A percentile compares a stretch with the other conserved stretches of the same genome.
Evolutionary conservation across 2,113 vertebrate species (phyloP).

Genomic region (Penelope pileata): DNA sequence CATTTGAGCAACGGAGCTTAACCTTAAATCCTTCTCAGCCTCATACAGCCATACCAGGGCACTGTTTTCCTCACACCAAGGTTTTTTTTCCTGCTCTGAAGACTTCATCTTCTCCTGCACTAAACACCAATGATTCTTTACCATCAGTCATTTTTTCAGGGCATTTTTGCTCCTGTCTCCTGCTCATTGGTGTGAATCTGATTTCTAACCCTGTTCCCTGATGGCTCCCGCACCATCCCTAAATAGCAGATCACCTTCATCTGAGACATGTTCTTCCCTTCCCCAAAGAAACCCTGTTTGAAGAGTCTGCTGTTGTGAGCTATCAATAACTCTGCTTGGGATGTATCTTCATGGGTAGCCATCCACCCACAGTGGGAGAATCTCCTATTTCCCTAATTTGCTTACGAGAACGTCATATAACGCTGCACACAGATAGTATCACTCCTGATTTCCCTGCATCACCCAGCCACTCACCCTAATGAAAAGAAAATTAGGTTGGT

Average conservation of each 20-base stretch:
- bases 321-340: not conserved
- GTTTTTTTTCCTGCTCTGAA: not conserved
- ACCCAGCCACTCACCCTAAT: not conserved
- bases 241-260: not conserved
- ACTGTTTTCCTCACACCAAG: not conserved
- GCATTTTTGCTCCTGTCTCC: not conserved
- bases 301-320: accelerated
- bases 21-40: not conserved
- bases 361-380: not conserved
- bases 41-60: not conserved
- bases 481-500: conserved; percentile 16
- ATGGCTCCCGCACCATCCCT: not conserved
- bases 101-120: not conserved
- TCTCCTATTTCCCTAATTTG: conserved; percentile 19
- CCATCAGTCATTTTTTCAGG: not conserved
- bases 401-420: not conserved
- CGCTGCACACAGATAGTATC: not conserved
- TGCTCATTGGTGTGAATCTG: not conserved
- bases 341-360: not conserved
- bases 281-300: not conserved
- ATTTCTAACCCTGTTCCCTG: not conserved
- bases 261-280: not conserved
- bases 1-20: not conserved
- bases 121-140: not conserved
- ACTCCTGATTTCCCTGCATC: not conserved